Percentiles rank a stretch among this genome's conserved stretches.
Evolutionary conservation across 2,797 vertebrate species (phyloP).

Genomic region (Nasua narica): DNA sequence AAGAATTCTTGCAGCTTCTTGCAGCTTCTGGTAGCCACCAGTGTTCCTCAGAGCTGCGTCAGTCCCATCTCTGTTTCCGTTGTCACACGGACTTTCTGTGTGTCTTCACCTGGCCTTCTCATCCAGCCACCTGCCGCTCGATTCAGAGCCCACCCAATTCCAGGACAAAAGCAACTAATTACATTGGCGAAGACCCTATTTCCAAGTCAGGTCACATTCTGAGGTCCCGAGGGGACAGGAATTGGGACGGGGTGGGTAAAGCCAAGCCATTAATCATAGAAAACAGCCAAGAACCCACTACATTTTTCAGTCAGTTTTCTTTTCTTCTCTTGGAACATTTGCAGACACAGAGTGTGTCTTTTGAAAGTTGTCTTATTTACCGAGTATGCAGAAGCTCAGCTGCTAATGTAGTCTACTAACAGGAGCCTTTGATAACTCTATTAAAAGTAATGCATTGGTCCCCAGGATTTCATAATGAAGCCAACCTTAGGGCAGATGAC

Average conservation of each 20-base stretch:
- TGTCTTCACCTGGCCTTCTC: background rate
- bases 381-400: background rate
- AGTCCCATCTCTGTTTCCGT: background rate
- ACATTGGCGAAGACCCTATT: background rate
- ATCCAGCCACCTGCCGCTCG: background rate
- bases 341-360: background rate
- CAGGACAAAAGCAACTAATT: background rate
- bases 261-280: background rate
- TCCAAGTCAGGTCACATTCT: background rate
- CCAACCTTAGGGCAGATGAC: background rate
- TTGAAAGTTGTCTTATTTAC: background rate
- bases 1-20: background rate
- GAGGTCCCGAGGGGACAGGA: background rate
- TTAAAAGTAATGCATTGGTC: background rate
- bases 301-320: background rate
- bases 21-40: background rate
- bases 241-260: background rate
- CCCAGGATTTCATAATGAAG: background rate
- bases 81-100: background rate
- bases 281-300: background rate
- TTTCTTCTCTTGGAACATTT: background rate
- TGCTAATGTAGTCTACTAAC: conserved; percentile 1
- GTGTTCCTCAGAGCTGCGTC: background rate
- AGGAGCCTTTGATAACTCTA: conserved; percentile 12
- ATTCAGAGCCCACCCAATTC: background rate